Evolutionary conservation across 2,888 invertebrate species (phyloP), one percentile per base, ranked within the genome.

Genomic region (Drosophila recens): DNA sequence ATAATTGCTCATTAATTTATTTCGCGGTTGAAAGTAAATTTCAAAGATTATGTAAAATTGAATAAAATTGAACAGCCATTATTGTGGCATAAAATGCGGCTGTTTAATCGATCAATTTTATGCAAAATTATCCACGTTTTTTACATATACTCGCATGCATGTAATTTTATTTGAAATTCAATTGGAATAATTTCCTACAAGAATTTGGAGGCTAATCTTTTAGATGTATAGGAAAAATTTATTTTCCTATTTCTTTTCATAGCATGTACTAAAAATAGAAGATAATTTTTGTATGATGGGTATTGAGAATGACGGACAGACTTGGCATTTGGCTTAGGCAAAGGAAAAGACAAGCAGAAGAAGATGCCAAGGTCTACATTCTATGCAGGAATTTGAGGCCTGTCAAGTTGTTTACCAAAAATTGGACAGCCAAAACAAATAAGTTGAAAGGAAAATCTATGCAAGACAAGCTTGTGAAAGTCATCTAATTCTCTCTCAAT

Each of bases 401-500:
- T 70, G 76, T 72, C 72, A 65, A 67, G 65, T 76, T 86, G 76
- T 83, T 81, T 72, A 74, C 74, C 79, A 59, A 74, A 82, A 86
- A 80, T 82, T 82, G 71, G 79, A 72, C 65, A 57, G 68, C 58
- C 66, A 68, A 80, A 75, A 76, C 80, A 85, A 86, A 74, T 68
- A 76, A 75, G 64, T 76, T 87, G 76, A 85, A 80, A 74, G 71
- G 63, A 67, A 74, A 85, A 72, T 78, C 69, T 76, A 45, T 52
- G 62, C 65, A 73, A 65, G 70, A 45, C 57, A 68, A 68, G 56
- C 68, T 23, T 54, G 52, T 53, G 66, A 80, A 86, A 83, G 72
- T 75, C 84, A 80, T 81, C 73, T 76, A 83, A 81, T 81, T 81
- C 78, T 81, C 49, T 68, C 70, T 65, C 65, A 67, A 81, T 83